Conservation (phyloP, 2,113 vertebrate genomes). For the Thomomys bottae region DNA sequence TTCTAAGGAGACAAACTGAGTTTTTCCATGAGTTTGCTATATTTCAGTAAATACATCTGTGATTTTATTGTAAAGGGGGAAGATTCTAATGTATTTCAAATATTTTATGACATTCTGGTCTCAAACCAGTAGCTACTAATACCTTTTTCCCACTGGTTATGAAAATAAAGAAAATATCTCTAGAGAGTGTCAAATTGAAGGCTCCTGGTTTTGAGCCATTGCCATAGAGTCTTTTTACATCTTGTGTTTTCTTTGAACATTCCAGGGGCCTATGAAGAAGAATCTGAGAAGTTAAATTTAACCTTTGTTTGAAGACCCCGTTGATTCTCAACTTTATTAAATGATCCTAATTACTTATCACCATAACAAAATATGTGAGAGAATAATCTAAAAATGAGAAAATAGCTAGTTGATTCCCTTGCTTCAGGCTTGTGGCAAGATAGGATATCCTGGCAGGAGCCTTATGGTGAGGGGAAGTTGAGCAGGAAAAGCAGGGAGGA, state of each 20-base stretch:
- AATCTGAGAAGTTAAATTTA: background rate
- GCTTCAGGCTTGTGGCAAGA: no score
- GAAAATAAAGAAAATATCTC: background rate
- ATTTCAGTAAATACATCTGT: no score
- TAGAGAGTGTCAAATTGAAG: background rate
- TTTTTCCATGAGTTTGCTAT: no score
- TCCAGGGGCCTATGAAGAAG: background rate
- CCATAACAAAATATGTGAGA: background rate
- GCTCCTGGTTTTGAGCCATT: background rate
- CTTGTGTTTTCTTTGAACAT: background rate
- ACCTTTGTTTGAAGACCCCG: background rate
- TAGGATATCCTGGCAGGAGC: no score
- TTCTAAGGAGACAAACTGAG: no score
- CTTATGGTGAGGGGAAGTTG: background rate
- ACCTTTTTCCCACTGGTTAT: background rate
- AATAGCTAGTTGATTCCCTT: no score
- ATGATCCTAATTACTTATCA: background rate
- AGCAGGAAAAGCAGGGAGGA: background rate
- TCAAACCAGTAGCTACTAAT: background rate
- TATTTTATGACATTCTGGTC: background rate
- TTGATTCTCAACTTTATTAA: background rate
- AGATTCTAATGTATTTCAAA: background rate
- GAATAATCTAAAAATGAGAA: background rate
- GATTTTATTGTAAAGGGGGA: background rate
- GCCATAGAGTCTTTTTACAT: background rate